Conservation (phyloP, 2,888 invertebrate species). For the Allacma fusca region DNA sequence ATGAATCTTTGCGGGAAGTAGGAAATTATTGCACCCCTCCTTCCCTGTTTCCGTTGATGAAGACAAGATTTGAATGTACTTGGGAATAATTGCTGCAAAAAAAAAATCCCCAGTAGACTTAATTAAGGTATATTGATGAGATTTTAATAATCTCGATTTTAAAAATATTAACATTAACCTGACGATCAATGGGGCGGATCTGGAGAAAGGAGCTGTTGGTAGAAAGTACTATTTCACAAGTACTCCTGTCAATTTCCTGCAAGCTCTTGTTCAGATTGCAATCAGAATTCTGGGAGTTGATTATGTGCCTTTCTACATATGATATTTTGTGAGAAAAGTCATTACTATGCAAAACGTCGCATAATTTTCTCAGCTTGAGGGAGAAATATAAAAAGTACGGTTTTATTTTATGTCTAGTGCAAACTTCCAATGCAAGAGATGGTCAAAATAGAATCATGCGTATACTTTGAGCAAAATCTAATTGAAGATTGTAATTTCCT, state of each 20-base stretch:
- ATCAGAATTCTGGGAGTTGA: constrained; percentile 78
- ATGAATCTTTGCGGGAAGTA: constrained; percentile 84
- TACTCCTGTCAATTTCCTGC: constrained; percentile 92
- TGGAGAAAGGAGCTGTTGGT: constrained; percentile 86
- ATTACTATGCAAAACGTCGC: constrained; percentile 99
- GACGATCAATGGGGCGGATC: constrained; percentile 98
- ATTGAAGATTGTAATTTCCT: too few relatives aligned
- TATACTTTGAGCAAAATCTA: too few relatives aligned
- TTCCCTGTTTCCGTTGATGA: constrained; percentile 97
- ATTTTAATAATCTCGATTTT: too few relatives aligned
- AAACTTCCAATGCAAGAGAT: too few relatives aligned
- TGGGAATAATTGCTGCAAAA: constrained; percentile 81
- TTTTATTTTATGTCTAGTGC: too few relatives aligned
- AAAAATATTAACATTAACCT: too few relatives aligned
- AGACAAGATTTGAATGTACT: constrained; percentile 91
- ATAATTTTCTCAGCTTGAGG: constrained; percentile 98
- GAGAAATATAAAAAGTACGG: constrained; percentile 92
- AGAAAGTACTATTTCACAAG: constrained; percentile 93
- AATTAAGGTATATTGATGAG: constrained; percentile 71
- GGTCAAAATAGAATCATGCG: too few relatives aligned
- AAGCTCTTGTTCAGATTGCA: constrained; percentile 91
- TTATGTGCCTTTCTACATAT: constrained; percentile 93
- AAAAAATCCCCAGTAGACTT: constrained; percentile 97
- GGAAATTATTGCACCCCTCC: constrained; percentile 93
- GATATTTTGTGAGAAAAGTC: constrained; percentile 99